Percentiles rank a stretch among this genome's conserved stretches.
These are phyloP conservation scores for Aethes cnicana DNA, from an alignment of 2,888 invertebrate genomes.

Conservation along the genomic window DNA sequence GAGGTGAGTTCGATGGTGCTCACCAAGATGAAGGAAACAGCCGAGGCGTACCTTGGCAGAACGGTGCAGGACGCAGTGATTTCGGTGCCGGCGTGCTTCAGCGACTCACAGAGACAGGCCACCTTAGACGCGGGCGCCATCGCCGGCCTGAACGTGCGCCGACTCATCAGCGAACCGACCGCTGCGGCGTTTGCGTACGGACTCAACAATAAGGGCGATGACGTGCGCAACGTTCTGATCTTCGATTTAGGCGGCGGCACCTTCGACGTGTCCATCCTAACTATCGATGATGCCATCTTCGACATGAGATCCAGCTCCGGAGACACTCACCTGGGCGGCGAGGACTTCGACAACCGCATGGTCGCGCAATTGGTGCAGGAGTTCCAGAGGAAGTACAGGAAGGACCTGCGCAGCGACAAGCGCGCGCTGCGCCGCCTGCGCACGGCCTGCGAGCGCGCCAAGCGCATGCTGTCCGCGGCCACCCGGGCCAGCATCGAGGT, in stretches of 20 bases:
- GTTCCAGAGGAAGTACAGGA: constrained; percentile 96
- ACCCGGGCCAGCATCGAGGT: constrained; percentile 97
- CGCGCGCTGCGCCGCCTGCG: constrained; percentile 94
- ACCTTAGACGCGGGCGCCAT: constrained; percentile 96
- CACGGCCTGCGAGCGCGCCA: constrained; percentile 95
- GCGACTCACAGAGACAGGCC: constrained; percentile 94
- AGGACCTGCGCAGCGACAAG: constrained; percentile 93
- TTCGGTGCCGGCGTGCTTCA: constrained; percentile 95
- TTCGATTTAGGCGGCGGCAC: constrained; percentile 94
- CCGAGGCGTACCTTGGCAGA: constrained; percentile 93
- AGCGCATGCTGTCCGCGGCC: constrained; percentile 92
- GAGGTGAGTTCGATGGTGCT: constrained; percentile 96
- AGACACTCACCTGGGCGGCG: constrained; percentile 96
- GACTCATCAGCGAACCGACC: constrained; percentile 96
- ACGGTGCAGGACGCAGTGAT: constrained; percentile 93
- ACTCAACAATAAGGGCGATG: constrained; percentile 90
- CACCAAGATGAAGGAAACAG: constrained; percentile 96
- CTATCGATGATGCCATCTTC: constrained; percentile 96
- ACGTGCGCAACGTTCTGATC: constrained; percentile 91
- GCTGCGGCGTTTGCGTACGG: constrained; percentile 96
- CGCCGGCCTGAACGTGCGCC: constrained; percentile 93
- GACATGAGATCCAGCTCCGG: constrained; percentile 98
- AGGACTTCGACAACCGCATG: constrained; percentile 96
- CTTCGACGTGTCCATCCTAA: constrained; percentile 96
- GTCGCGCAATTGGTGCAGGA: constrained; percentile 94